phyloP scores from a whole-genome alignment of 1,140 invertebrate genomes.

The Pseudoatta argentina region DNA sequence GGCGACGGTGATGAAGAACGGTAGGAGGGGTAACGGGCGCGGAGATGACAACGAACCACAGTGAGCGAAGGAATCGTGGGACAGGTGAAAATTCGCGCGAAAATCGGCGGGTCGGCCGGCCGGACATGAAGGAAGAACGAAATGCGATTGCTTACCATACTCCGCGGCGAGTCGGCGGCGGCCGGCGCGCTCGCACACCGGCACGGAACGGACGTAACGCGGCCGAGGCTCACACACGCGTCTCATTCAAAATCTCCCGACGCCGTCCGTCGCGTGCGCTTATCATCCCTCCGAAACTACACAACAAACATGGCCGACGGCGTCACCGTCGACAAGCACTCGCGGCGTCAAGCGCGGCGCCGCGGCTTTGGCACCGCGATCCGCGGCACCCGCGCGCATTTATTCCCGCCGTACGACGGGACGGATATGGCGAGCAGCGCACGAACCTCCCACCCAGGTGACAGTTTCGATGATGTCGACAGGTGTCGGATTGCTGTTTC shows the following conservation, averaged over 20 bases:
- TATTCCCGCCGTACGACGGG: neutral
- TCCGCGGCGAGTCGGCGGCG: constrained; percentile 57
- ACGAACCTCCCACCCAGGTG: neutral
- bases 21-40: neutral
- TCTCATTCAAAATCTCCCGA: constrained; percentile 67
- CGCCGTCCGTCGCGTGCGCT: constrained; percentile 62
- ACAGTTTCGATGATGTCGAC: neutral
- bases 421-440: neutral
- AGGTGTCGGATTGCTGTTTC: constrained; percentile 8
- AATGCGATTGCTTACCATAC: constrained; percentile 67
- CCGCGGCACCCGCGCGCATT: neutral
- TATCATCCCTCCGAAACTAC: constrained; percentile 74
- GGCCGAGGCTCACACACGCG: constrained; percentile 45
- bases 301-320: constrained; percentile 75
- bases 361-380: neutral
- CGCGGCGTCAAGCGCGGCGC: constrained; percentile 6
- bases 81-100: constrained; percentile 73
- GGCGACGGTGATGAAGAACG: neutral
- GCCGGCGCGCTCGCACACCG: constrained; percentile 53
- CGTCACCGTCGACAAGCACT: constrained; percentile 58
- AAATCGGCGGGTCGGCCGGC: constrained; percentile 60
- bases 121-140: neutral
- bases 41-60: neutral
- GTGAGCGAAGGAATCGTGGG: constrained; percentile 40
- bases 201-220: constrained; percentile 28